A percentile compares a stretch with the other conserved stretches of the same genome.
phyloP scores from a whole-genome alignment of 2,888 invertebrate species.

The Nomada ferruginata region DNA sequence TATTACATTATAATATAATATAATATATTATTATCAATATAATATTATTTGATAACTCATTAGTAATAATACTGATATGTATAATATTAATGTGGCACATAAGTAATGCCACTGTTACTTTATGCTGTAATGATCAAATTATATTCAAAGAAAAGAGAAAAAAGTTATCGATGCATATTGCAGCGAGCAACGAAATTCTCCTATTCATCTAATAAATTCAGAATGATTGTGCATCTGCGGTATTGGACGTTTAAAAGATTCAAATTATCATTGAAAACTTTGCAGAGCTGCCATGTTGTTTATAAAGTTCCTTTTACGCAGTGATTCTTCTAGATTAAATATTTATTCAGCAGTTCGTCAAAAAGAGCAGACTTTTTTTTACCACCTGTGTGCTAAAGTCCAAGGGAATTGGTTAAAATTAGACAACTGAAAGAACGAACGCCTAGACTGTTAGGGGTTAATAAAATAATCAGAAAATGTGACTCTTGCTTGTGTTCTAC shows the following conservation, averaged over 20 bases:
- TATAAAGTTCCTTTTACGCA: neutral
- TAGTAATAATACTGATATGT: too few species aligned
- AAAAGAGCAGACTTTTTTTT: neutral
- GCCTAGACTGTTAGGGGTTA: neutral
- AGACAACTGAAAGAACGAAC: neutral
- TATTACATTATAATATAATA: too few species aligned
- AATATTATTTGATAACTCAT: too few species aligned
- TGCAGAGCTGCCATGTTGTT: neutral
- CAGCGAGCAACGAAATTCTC: too few species aligned
- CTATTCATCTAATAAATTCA: too few species aligned
- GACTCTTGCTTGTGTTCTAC: neutral
- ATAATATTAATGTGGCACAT: too few species aligned
- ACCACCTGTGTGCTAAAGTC: neutral
- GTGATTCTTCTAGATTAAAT: constrained; percentile 2
- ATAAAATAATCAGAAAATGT: constrained; percentile 9
- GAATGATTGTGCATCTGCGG: too few species aligned
- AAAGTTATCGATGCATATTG: too few species aligned
- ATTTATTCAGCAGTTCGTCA: constrained; percentile 12
- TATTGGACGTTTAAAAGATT: neutral
- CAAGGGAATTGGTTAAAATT: neutral
- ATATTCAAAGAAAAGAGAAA: too few species aligned
- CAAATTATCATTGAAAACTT: neutral
- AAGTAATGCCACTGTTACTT: too few species aligned
- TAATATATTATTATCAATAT: too few species aligned
- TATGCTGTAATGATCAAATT: too few species aligned